Conservation (phyloP, 2,888 invertebrate species). For the Chydorus sphaericus region DNA sequence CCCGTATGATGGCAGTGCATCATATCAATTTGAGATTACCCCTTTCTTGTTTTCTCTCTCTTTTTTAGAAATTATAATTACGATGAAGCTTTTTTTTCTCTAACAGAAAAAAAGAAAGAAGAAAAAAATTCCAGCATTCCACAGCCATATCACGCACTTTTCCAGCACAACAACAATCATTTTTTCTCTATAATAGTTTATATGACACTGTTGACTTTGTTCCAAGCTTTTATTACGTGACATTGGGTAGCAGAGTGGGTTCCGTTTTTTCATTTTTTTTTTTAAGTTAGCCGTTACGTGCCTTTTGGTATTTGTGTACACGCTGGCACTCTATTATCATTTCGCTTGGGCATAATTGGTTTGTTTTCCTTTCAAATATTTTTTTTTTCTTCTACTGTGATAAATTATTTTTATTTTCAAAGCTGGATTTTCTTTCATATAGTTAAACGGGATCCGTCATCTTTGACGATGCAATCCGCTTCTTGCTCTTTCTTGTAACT, state of each 20-base stretch:
- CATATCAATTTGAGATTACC: conserved; percentile 4
- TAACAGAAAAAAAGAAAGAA: no score
- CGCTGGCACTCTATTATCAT: background rate
- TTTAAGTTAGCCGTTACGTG: background rate
- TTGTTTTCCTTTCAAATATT: background rate
- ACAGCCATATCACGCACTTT: background rate
- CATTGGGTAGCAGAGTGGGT: background rate
- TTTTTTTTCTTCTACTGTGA: conserved; percentile 4
- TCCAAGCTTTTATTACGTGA: background rate
- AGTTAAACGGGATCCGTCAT: no score
- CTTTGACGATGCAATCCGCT: no score
- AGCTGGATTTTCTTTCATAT: no score
- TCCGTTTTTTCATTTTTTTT: background rate
- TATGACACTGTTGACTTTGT: background rate
- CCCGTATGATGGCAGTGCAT: background rate
- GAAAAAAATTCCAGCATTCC: background rate
- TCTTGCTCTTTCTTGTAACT: no score
- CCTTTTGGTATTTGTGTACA: conserved; percentile 2
- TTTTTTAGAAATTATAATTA: background rate
- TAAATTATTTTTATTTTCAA: no score
- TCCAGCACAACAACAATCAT: background rate
- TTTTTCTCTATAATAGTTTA: background rate
- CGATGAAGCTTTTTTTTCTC: background rate
- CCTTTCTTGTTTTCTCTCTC: background rate
- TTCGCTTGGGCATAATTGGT: background rate